A percentile compares a stretch with the other conserved stretches of the same genome.
phyloP scores from a whole-genome alignment of 1,140 invertebrate species.

The Gryllus bimaculatus region DNA sequence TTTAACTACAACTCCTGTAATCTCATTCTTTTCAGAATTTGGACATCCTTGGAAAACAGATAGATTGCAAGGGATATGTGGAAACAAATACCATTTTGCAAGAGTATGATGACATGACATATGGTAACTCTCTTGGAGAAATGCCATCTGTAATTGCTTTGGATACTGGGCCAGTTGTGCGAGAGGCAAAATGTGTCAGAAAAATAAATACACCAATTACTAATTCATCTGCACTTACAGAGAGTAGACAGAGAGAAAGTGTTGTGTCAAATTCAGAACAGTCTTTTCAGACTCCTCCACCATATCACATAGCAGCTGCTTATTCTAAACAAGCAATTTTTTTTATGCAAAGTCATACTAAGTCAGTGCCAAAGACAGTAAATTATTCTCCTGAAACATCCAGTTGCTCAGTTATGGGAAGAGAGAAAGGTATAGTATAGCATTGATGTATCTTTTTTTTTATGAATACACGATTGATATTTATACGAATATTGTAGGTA shows the following conservation, averaged over 20 bases:
- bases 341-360: constrained; percentile 31
- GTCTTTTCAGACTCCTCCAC: constrained; percentile 41
- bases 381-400: not conserved
- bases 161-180: constrained; percentile 30
- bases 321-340: constrained; percentile 53
- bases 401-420: not conserved
- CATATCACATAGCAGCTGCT: constrained; percentile 57
- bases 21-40: not conserved
- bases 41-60: not conserved
- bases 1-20: not conserved
- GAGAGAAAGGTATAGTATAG: no score
- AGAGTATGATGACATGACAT: not conserved
- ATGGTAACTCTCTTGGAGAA: not conserved
- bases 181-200: constrained; percentile 36
- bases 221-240: not conserved
- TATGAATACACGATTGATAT: no score
- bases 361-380: not conserved
- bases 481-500: no score
- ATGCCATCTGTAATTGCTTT: not conserved
- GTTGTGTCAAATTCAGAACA: not conserved
- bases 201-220: constrained; percentile 8
- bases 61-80: not conserved
- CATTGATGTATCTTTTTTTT: no score
- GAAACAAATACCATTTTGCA: not conserved
- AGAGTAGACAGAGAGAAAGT: not conserved